A percentile compares a stretch with the other conserved stretches of the same genome.
Evolutionary conservation across 1,140 invertebrate genomes (phyloP).

Genomic region (Orchestia grillus): DNA sequence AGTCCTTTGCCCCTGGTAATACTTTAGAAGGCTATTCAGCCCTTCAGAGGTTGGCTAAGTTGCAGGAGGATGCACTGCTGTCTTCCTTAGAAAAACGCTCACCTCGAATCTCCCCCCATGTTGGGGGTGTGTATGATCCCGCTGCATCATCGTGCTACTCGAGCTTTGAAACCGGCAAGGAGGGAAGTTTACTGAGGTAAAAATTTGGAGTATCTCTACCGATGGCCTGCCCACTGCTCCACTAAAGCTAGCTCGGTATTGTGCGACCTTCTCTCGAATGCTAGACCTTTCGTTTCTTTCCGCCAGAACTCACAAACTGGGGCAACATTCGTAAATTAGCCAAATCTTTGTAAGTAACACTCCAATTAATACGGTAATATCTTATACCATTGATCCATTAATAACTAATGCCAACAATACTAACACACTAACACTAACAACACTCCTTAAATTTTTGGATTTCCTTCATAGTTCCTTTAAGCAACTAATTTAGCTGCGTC

Average conservation of each 20-base stretch:
- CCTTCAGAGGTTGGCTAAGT: slow-evolving; percentile 64
- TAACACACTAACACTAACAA: not conserved
- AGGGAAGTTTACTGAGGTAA: slow-evolving; percentile 43
- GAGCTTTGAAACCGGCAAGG: slow-evolving; percentile 45
- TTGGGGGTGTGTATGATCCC: slow-evolving; percentile 29
- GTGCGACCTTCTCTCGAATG: not conserved
- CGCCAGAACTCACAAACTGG: not conserved
- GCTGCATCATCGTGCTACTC: slow-evolving; percentile 7
- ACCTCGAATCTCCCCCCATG: not conserved
- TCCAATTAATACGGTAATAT: no score
- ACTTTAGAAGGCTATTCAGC: slow-evolving; percentile 67
- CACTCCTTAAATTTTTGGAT: not conserved
- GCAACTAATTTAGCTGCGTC: not conserved
- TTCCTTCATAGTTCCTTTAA: not conserved
- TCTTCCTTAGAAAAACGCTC: slow-evolving; percentile 33
- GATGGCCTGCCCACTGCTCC: not conserved
- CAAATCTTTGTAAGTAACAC: not conserved
- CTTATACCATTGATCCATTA: no score
- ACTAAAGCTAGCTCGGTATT: slow-evolving; percentile 30
- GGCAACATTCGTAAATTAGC: not conserved
- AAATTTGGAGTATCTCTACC: not conserved
- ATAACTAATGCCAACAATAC: not conserved
- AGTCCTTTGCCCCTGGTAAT: slow-evolving; percentile 49
- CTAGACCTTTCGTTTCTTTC: not conserved
- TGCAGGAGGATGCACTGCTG: slow-evolving; percentile 61